phyloP scores from a whole-genome alignment of 1,140 invertebrate genomes.

The Pseudomyrmex flavicornis region DNA sequence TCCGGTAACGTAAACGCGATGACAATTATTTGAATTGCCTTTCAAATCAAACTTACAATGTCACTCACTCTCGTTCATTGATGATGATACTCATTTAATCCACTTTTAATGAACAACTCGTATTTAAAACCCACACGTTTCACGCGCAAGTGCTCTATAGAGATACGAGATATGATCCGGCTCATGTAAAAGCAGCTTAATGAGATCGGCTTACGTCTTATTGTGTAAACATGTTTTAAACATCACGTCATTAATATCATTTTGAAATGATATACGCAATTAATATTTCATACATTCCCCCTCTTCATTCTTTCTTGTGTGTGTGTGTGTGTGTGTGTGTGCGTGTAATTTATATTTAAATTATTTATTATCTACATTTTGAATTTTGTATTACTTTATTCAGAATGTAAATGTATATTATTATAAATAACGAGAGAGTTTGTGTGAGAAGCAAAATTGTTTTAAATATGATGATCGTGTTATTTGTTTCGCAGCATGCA shows the following conservation, averaged over 20 bases:
- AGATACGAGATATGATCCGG: conserved; percentile 14
- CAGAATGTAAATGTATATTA: no score
- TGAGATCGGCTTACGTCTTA: not conserved
- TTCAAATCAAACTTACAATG: not conserved
- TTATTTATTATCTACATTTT: no score
- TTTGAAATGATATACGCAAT: conserved; percentile 7
- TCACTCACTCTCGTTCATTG: not conserved
- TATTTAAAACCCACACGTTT: not conserved
- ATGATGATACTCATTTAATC: not conserved
- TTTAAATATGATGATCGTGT: no score
- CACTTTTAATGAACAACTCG: conserved; percentile 8
- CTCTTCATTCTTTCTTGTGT: no score
- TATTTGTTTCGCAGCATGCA: no score
- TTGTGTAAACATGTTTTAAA: not conserved
- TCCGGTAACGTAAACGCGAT: not conserved
- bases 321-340: no score
- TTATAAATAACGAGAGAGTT: no score
- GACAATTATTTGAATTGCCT: conserved; percentile 13
- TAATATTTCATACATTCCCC: not conserved
- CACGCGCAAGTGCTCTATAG: not conserved
- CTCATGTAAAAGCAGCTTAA: conserved; percentile 16
- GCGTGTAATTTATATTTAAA: no score
- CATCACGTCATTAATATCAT: not conserved
- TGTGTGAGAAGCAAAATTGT: no score
- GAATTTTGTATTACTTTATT: no score